Percentiles rank a stretch among this genome's conserved stretches.
Evolutionary conservation across 2,888 invertebrate genomes (phyloP).

Genomic region (Diarsia rubi): DNA sequence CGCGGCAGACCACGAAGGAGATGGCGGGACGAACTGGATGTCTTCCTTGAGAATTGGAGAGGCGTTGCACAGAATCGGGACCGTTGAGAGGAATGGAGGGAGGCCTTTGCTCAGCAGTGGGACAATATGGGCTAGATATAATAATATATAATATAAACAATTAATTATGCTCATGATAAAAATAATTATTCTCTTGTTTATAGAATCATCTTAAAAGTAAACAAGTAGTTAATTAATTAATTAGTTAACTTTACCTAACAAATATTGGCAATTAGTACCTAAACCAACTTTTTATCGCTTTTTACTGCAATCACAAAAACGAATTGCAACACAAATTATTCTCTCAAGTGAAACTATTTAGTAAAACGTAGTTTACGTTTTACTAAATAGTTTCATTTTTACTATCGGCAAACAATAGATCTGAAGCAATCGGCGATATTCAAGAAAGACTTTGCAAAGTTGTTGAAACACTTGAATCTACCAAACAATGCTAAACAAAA

Average conservation of each 20-base stretch:
- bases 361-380: no score
- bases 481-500: constrained; percentile 27
- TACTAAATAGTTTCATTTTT: constrained; percentile 22
- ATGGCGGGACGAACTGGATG: no score
- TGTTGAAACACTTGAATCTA: constrained; percentile 41
- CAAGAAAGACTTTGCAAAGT: constrained; percentile 8
- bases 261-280: not conserved
- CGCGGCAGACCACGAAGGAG: no score
- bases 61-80: no score
- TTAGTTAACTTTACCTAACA: not conserved
- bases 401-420: constrained; percentile 31
- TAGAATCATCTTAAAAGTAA: not conserved
- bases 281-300: constrained; percentile 3
- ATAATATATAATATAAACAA: no score
- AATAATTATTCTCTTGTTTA: not conserved
- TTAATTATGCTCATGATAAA: not conserved
- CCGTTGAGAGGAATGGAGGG: no score
- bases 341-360: constrained; percentile 13
- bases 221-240: no score
- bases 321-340: constrained; percentile 19
- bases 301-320: constrained; percentile 34
- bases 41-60: no score
- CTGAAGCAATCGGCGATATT: constrained; percentile 30
- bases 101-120: no score
- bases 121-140: no score